Conservation (phyloP, 2,113 vertebrate genomes). For the Nipponia nippon region DNA sequence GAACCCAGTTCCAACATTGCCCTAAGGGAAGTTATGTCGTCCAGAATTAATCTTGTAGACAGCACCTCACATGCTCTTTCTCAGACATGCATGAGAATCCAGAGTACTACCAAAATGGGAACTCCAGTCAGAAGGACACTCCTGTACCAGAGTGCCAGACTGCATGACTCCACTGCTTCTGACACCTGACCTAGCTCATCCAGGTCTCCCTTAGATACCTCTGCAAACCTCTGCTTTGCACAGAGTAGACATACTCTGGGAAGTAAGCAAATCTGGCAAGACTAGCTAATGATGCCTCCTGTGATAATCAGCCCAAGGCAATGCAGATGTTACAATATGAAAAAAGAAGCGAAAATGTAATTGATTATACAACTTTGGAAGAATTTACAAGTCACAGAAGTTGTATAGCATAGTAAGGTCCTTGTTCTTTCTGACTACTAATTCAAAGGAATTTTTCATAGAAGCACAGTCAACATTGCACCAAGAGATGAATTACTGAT, state of each 20-base stretch:
- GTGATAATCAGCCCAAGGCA: not conserved
- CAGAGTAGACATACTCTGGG: not conserved
- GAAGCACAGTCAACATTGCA: not conserved
- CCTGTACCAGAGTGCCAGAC: not conserved
- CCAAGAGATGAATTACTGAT: not conserved
- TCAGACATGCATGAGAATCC: not conserved
- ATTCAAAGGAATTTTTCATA: not conserved
- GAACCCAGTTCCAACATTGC: not conserved
- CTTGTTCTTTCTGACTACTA: not conserved
- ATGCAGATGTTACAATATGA: not conserved
- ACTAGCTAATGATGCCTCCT: not conserved
- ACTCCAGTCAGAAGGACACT: not conserved
- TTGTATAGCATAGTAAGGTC: not conserved
- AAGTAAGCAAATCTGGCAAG: not conserved
- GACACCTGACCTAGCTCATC: not conserved
- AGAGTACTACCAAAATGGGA: not conserved
- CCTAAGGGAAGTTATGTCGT: not conserved
- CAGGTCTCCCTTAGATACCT: not conserved
- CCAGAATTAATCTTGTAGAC: not conserved
- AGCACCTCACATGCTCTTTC: not conserved
- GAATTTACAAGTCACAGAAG: not conserved
- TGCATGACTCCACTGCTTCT: not conserved
- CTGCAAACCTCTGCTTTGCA: not conserved
- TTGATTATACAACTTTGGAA: not conserved
- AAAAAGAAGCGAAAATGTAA: not conserved